phyloP scores from a whole-genome alignment of 2,888 invertebrate species.

The Sussaba pulchella region DNA sequence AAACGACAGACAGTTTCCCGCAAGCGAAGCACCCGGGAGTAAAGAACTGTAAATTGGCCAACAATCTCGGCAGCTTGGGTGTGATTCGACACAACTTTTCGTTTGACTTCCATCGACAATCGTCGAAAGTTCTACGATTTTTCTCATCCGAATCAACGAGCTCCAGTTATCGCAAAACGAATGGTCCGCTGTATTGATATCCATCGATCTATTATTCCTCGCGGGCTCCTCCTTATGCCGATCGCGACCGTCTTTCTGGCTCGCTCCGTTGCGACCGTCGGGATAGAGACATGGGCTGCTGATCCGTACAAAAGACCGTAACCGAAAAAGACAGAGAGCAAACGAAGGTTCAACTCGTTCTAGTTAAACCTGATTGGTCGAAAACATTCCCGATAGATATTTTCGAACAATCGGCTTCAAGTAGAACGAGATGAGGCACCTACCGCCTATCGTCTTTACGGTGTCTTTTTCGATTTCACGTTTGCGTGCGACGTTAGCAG shows the following conservation, averaged over 20 bases:
- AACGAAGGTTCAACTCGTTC: too few relatives aligned
- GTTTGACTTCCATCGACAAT: neutral
- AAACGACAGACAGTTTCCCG: neutral
- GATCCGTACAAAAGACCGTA: too few relatives aligned
- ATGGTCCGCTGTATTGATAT: neutral
- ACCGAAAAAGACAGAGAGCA: too few relatives aligned
- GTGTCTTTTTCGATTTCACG: too few relatives aligned
- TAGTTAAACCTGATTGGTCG: too few relatives aligned
- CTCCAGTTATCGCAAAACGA: neutral
- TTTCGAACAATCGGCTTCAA: too few relatives aligned
- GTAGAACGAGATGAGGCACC: too few relatives aligned
- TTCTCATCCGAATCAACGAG: neutral
- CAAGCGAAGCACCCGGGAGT: neutral
- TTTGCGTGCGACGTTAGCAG: too few relatives aligned
- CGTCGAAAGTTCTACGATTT: neutral
- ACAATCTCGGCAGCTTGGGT: neutral
- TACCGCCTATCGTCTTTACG: too few relatives aligned
- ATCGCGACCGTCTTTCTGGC: conserved; percentile 14
- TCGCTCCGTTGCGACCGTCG: too few relatives aligned
- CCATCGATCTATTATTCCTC: conserved; percentile 11
- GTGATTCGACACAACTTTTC: neutral
- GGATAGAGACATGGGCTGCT: too few relatives aligned
- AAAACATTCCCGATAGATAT: too few relatives aligned
- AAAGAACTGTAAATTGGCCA: neutral
- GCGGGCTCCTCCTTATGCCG: neutral